Conservation (phyloP, 1,140 invertebrate genomes). For the Panonychus citri region DNA sequence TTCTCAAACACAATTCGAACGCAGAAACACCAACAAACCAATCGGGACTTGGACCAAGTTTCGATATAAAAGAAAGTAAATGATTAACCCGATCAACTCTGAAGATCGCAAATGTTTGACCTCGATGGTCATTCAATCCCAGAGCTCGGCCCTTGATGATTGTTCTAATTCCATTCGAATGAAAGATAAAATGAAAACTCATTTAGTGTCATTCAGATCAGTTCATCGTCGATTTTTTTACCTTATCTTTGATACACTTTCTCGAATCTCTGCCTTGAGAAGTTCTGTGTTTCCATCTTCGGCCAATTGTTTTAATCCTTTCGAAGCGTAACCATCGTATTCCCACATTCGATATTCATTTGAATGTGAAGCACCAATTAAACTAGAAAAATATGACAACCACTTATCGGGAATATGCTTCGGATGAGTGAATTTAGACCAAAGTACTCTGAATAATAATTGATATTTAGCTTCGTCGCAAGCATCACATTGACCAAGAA, state of each 20-base stretch:
- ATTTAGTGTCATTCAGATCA: not conserved
- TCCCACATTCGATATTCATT: slow-evolving; percentile 81
- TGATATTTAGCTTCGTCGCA: slow-evolving; percentile 76
- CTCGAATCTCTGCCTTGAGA: slow-evolving; percentile 70
- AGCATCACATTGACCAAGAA: slow-evolving; percentile 48
- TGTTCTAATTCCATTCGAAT: slow-evolving; percentile 25
- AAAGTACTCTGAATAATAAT: slow-evolving; percentile 78
- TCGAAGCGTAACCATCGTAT: slow-evolving; percentile 60
- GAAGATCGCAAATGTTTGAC: slow-evolving; percentile 50
- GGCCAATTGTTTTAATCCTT: slow-evolving; percentile 71
- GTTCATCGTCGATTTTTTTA: not conserved
- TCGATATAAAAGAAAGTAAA: slow-evolving; percentile 70
- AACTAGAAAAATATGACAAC: slow-evolving; percentile 81
- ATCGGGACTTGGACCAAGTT: slow-evolving; percentile 83
- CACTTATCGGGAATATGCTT: slow-evolving; percentile 68
- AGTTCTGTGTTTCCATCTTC: slow-evolving; percentile 74
- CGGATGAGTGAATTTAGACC: slow-evolving; percentile 40
- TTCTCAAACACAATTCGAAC: slow-evolving; percentile 57
- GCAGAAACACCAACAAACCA: slow-evolving; percentile 83
- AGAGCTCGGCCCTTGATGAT: slow-evolving; percentile 82
- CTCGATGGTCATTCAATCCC: slow-evolving; percentile 19
- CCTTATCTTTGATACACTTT: slow-evolving; percentile 27
- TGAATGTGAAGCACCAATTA: slow-evolving; percentile 83
- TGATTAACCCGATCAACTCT: slow-evolving; percentile 65
- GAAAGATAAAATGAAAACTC: too few relatives aligned